Conservation (phyloP, 2,888 invertebrate genomes). For the Mesopsocus fuscifrons region DNA sequence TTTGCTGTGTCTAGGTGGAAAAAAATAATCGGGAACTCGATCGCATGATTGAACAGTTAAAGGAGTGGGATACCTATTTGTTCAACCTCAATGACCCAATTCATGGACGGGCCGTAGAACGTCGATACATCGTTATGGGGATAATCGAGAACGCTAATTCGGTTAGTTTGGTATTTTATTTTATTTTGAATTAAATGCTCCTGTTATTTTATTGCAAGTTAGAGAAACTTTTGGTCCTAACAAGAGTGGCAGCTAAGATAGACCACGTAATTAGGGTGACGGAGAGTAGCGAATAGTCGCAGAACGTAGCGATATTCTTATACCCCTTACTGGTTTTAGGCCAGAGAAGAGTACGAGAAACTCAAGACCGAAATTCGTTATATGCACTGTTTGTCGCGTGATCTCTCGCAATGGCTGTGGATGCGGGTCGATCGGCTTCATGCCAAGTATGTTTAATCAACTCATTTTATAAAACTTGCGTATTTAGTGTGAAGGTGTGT, state of each 20-base stretch:
- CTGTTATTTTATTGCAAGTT: too few species aligned
- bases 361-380: slow-evolving; percentile 1
- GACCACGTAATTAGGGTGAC: too few species aligned
- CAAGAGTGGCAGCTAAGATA: too few species aligned
- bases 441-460: background rate
- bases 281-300: too few species aligned
- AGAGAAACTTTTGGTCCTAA: too few species aligned
- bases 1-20: too few species aligned
- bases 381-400: background rate
- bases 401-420: slow-evolving; percentile 1
- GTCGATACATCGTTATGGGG: background rate
- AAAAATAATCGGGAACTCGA: slow-evolving; percentile 1
- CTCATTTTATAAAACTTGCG: too few species aligned
- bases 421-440: background rate
- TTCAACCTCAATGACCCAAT: background rate
- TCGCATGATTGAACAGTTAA: background rate
- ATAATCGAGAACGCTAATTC: background rate
- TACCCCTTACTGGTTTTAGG: too few species aligned
- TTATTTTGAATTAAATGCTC: too few species aligned
- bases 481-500: too few species aligned
- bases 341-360: slow-evolving; percentile 1
- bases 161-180: background rate
- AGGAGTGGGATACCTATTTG: slow-evolving; percentile 1
- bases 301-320: too few species aligned
- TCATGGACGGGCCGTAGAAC: background rate